Base-by-base conservation (phyloP, 2,113 vertebrate species). In the Copsychus sechellarum region DNA sequence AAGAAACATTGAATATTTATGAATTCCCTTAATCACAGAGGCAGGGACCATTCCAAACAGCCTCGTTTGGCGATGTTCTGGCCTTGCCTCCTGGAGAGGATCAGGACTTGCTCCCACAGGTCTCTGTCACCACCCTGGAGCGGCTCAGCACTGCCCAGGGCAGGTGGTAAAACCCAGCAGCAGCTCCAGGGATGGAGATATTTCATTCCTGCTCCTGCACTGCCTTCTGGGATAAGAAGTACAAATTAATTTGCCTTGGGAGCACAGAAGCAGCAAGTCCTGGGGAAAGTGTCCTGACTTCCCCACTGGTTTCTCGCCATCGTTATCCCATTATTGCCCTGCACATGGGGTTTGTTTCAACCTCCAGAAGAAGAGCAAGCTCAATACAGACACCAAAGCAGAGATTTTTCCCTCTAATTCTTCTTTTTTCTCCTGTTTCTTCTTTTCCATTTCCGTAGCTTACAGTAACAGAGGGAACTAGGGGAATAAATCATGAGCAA, bases 1-100 rank as follows among this genome's bases (percentile, higher is more conserved):
- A 95, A 95, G 91, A 91, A 95, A 81, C 78, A 38, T 22, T 87
- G 95, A 96, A 96, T 97, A 97, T 97, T 97, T 96, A 97, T 96
- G 95, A 85, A 89, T 88, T 38, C 89, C 92, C 72, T 78, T 93
- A 95, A 96, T 96, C 92, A 95, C 93, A 86, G 87, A 94, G 87
- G 84, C 95, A 95, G 87, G 84, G 92, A 88, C 84, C 93, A 72
- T 85, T 90, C 82, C 81, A 92, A 29, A 47, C 92, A 88, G 86
- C 87, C 67, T 40, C 2, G 38, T 31, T 70, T 33, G 88, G 83
- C 8, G 14, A 43, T 51, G 65, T 70, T 83, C 60, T 92, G 85
- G 76, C 64, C 85, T 93, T 89, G 80, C 67, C 62, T 96, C 83
- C 92, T 86, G 40, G 11, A 48, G 72, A 89, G 91, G 33, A 62